These are phyloP conservation scores for Coryphaenoides rupestris DNA, from an alignment of 2,113 vertebrate genomes.

Conservation along the genomic window DNA sequence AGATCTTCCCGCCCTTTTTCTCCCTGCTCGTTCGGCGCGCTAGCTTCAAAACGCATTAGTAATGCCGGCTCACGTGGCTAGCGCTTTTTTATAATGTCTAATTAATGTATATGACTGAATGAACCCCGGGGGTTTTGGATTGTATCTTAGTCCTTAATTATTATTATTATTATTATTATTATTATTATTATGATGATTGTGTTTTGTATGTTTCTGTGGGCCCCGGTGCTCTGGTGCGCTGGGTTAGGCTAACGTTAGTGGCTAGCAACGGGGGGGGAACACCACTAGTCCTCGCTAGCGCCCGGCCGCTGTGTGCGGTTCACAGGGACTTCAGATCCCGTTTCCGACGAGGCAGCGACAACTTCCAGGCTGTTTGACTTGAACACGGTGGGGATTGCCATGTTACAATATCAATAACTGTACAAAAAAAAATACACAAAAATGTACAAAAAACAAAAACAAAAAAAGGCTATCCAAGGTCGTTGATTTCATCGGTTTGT, in stretches of 20 bases:
- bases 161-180: too few relatives aligned
- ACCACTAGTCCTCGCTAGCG: background rate
- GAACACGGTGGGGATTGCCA: too few relatives aligned
- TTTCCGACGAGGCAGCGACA: too few relatives aligned
- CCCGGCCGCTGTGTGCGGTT: background rate
- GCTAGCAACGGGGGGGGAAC: slow-evolving; percentile 5
- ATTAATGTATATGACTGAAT: slow-evolving; percentile 74
- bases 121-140: slow-evolving; percentile 54
- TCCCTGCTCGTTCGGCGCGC: slow-evolving; percentile 29
- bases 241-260: slow-evolving; percentile 30
- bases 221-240: slow-evolving; percentile 40
- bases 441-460: too few relatives aligned
- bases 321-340: too few relatives aligned
- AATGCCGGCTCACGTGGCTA: slow-evolving; percentile 38
- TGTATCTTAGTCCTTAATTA: slow-evolving; percentile 58
- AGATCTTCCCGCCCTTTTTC: too few relatives aligned
- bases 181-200: background rate
- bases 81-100: slow-evolving; percentile 48
- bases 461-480: too few relatives aligned
- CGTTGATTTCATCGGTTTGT: background rate
- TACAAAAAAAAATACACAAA: too few relatives aligned
- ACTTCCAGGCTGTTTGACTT: too few relatives aligned
- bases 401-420: too few relatives aligned
- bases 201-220: slow-evolving; percentile 29
- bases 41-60: slow-evolving; percentile 5